Base-by-base conservation (phyloP, 2,113 vertebrate genomes). In the Alosa alosa region DNA sequence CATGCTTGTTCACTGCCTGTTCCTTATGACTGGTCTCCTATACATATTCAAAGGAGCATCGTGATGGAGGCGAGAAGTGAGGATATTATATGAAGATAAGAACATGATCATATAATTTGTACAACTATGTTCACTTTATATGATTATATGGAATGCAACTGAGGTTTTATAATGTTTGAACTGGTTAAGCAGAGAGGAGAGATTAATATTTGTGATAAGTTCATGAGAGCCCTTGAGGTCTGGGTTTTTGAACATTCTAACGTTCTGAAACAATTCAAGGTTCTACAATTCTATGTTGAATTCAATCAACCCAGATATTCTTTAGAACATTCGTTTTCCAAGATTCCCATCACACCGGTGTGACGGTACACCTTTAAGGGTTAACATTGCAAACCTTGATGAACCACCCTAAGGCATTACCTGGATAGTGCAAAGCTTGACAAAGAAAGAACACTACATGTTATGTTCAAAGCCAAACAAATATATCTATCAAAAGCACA, bases 21-120 rank as follows among this genome's bases (percentile, higher is more conserved):
- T 39, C 72, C 72, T 78, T 39, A 15, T 41, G 72, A 78, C 72
- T 36, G 72, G 31, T 78, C 10, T 39, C 72, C 72, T 78, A 78
- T 78, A 78, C 25, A 78, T 78, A 78, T 78, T 78, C 72, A 39
- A 78, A 78, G 39, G 72, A 78, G 72, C 15, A 13, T 78, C 25
- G 2, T 11, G 31, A 39, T 78, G 72, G 15, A 39, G 11, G 31
- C 17, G 72, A 78, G 31, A 39, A 78, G 20, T 2, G 36, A 39
- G 15, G 15, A 78, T 10, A 31, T 36, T 11, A 9, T 31, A 31
- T 11, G 1, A 68, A 17, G 17, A 36, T 78, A 15, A 15, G 3
- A 6, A 78, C 17, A 78, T 39, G 5, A 78, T 4, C 2, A 31
- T 11, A 25, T 22, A 0, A 7, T n/a, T 60, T n/a, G 20, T 0